Conservation (phyloP, 2,797 vertebrate species). For the Crenichthys baileyi region DNA sequence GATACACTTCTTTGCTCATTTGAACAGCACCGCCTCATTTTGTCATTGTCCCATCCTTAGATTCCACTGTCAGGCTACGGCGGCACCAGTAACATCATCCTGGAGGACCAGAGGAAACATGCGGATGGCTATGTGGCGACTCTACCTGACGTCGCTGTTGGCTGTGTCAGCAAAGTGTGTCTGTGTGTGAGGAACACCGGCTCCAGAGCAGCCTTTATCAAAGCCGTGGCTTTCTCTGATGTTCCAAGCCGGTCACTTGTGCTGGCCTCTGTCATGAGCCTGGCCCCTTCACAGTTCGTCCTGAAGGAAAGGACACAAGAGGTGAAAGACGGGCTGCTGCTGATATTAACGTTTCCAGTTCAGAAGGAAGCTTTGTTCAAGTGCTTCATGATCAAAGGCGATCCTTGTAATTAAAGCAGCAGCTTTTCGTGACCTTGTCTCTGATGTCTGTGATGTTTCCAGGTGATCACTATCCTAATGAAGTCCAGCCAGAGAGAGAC, state of each 20-base stretch:
- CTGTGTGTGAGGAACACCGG: constrained; percentile 90
- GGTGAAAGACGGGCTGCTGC: constrained; percentile 71
- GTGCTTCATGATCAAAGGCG: neutral
- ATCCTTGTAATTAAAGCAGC: neutral
- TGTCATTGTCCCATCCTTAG: constrained; percentile 62
- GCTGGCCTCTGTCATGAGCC: constrained; percentile 82
- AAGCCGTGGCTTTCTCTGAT: constrained; percentile 86
- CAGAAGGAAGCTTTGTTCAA: neutral
- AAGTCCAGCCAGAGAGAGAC: constrained; percentile 80
- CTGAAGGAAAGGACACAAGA: constrained; percentile 90
- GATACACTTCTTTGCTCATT: neutral
- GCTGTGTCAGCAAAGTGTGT: constrained; percentile 81
- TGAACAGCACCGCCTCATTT: neutral
- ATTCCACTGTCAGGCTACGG: constrained; percentile 97
- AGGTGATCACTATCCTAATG: constrained; percentile 90
- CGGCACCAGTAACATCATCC: constrained; percentile 91
- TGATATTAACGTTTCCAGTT: neutral
- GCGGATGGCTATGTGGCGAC: constrained; percentile 86
- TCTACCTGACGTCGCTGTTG: constrained; percentile 75
- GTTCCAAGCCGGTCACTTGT: constrained; percentile 76
- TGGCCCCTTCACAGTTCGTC: constrained; percentile 92
- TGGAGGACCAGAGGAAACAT: constrained; percentile 91
- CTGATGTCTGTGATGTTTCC: constrained; percentile 20
- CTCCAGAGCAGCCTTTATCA: constrained; percentile 91
- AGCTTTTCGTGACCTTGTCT: neutral